Percentiles rank a stretch among this genome's conserved stretches.
Conservation (phyloP, 2,888 invertebrate genomes). For the Allacma fusca region DNA sequence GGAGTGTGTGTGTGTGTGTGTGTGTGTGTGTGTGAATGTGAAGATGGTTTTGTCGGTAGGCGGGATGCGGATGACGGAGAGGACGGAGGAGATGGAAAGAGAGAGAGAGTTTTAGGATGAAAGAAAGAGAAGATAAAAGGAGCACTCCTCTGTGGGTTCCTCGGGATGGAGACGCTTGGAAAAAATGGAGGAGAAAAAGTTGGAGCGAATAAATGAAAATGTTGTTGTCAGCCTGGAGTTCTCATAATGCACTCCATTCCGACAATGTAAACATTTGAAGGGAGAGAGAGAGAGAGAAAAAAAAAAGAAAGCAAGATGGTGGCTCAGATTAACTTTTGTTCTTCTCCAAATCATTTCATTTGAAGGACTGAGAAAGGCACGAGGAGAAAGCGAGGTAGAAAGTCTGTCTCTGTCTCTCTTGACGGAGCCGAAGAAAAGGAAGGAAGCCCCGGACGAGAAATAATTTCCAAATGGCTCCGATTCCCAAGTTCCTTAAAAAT, state of each 20-base stretch:
- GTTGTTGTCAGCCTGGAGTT: background rate
- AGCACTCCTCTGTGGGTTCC: too few species aligned
- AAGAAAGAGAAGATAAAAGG: background rate
- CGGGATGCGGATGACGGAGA: too few species aligned
- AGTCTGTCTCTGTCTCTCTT: too few species aligned
- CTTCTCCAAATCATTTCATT: background rate
- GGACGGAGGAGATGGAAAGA: background rate
- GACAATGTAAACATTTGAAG: background rate
- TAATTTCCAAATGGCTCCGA: too few species aligned
- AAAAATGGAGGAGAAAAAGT: too few species aligned
- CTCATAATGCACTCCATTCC: constrained; percentile 5
- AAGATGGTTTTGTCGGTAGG: too few species aligned
- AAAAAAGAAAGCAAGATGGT: background rate
- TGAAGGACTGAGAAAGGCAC: background rate
- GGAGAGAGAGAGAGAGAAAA: background rate
- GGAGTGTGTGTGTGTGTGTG: too few species aligned
- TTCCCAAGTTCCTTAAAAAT: too few species aligned
- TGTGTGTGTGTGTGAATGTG: too few species aligned
- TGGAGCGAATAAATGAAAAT: constrained; percentile 2
- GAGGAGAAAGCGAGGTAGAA: background rate
- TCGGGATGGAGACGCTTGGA: too few species aligned
- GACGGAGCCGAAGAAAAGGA: too few species aligned
- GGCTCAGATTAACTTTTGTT: constrained; percentile 6
- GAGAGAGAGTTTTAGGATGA: background rate
- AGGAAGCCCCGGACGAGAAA: too few species aligned